phyloP scores from a whole-genome alignment of 2,888 invertebrate species.

The Drosophila picticornis region DNA sequence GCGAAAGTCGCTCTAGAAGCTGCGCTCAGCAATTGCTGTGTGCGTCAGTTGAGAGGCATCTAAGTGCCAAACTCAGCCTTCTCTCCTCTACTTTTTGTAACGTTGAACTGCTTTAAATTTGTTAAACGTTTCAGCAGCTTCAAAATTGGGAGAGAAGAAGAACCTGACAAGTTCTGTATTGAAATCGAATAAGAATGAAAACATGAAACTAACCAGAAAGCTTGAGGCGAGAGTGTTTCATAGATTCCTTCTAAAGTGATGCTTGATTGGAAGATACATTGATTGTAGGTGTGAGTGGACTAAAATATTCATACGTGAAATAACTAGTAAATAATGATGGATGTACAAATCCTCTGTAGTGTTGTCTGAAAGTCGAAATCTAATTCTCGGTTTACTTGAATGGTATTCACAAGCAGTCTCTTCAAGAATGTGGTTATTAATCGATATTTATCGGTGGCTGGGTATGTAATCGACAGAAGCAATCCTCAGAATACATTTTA shows the following conservation, averaged over 20 bases:
- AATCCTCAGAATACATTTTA: neutral
- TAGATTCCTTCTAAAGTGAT: constrained; percentile 2
- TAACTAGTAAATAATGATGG: neutral
- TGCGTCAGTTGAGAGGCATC: neutral
- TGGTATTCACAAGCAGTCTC: neutral
- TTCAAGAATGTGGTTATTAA: neutral
- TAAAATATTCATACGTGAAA: neutral
- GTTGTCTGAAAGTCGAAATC: neutral
- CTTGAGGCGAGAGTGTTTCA: neutral
- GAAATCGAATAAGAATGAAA: constrained; percentile 65
- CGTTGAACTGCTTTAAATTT: constrained; percentile 71
- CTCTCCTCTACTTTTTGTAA: constrained; percentile 12
- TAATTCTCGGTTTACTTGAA: neutral
- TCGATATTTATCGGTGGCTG: neutral
- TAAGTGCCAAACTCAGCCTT: constrained; percentile 14
- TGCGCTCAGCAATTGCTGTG: constrained; percentile 16
- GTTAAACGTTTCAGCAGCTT: constrained; percentile 63
- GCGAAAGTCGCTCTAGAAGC: constrained; percentile 6
- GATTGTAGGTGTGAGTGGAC: neutral
- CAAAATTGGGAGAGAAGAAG: constrained; percentile 35
- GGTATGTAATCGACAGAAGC: neutral
- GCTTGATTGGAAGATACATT: neutral
- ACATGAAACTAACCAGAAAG: constrained; percentile 26
- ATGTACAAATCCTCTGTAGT: neutral
- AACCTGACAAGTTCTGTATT: constrained; percentile 76